Evolutionary conservation across 2,797 vertebrate species (phyloP), one percentile per base, ranked within the genome.

Genomic region (Zalophus californianus): DNA sequence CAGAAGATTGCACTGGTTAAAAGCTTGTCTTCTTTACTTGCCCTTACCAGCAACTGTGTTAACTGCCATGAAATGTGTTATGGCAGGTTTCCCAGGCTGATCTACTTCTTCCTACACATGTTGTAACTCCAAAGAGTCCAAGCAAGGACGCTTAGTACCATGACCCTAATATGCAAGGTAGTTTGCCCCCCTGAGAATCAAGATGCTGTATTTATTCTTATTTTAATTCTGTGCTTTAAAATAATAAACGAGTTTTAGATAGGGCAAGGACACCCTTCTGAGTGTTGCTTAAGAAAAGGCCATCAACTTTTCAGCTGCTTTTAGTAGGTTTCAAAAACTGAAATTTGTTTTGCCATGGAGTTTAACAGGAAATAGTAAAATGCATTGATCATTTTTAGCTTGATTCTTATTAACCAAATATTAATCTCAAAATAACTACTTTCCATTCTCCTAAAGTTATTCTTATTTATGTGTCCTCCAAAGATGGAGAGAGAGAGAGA

Each of bases 1-100:
- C 15, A 94, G 90, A 80, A 97, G 70, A 92, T 6, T 32, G 1
- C 38, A 82, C 73, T 41, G 92, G 70, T 94, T 96, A 96, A 97
- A 97, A 98, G 85, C 77, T 95, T 97, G 2, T 11, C 58, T 87
- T 90, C 56, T 58, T 82, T 56, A 2, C 50, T 70, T 60, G 35
- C 41, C 44, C 27, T 93, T 62, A 68, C 56, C 44, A 87, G 77
- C 7, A 77, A 35, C 44, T 72, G 15, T 93, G 91, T 97, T 90
- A 97, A 95, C 44, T 60, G 1, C 0, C 0, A 27, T 32, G 41
- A 90, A 94, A 32, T 70, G 32, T 77, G 84, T 91, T 23, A 60
- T 7, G 21, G 79, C 9, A 21, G 32, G 15, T 21, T 75, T 44
- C 48, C 50, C 32, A 48, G 20, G 23, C 14, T 32, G 27, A 48